Evolutionary conservation across 2,888 invertebrate genomes (phyloP).

Genomic region (Gisinianus flammeolus): DNA sequence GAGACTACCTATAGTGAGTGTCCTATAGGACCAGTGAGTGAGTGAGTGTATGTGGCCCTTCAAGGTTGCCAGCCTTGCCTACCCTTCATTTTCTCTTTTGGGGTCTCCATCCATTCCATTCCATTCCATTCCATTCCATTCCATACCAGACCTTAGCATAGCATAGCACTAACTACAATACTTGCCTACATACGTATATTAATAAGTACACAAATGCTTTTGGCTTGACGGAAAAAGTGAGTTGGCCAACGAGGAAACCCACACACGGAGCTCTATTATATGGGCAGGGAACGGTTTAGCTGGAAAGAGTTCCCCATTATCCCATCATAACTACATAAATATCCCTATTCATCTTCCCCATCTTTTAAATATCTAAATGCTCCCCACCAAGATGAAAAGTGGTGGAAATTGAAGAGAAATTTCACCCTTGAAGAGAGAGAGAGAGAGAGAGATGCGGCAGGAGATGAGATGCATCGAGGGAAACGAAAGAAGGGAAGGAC

Average conservation of each 20-base stretch:
- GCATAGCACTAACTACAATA: too few relatives aligned
- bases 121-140: neutral
- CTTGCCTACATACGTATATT: too few relatives aligned
- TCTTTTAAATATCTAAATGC: too few relatives aligned
- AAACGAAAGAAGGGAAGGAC: neutral
- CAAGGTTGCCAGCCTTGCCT: slow-evolving; percentile 29
- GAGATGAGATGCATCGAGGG: neutral
- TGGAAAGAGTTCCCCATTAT: too few relatives aligned
- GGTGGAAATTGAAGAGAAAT: too few relatives aligned
- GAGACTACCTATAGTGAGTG: slow-evolving; percentile 37
- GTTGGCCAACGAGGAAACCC: slow-evolving; percentile 18
- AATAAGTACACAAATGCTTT: too few relatives aligned
- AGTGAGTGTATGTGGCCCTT: slow-evolving; percentile 25
- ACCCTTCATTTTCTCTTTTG: neutral
- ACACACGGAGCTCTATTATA: slow-evolving; percentile 20
- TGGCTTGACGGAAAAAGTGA: slow-evolving; percentile 31
- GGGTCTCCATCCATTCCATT: neutral
- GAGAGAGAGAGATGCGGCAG: neutral
- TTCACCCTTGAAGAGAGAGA: neutral
- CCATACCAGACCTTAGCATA: slow-evolving; percentile 1
- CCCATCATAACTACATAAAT: too few relatives aligned
- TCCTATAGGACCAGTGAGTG: too few relatives aligned
- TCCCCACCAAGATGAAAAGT: too few relatives aligned
- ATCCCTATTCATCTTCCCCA: too few relatives aligned
- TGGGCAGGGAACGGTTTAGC: neutral